Base-by-base conservation (phyloP, 2,113 vertebrate genomes). In the Lota lota region DNA sequence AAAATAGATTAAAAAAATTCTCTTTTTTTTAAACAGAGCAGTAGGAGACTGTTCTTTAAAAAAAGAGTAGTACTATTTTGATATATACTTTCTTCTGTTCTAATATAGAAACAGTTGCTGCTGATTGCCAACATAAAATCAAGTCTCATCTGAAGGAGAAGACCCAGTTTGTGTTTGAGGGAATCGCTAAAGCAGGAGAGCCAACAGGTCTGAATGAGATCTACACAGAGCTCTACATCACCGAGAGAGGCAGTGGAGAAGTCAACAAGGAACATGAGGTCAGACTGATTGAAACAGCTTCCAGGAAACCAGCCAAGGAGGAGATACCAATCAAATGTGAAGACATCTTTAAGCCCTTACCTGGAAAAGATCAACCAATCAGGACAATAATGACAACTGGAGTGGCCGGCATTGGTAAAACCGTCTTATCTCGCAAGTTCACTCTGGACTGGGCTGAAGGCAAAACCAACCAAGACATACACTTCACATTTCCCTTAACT, bases 221-320 rank as follows among this genome's bases (percentile, higher is more conserved):
- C 67, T 69, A 69, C 58, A 69, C 67, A 69, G 67, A 69, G 67
- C 60, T 66, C 63, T 61, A 66, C 58, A 75, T 79, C 68, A 79
- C 69, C 68, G 72, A 71, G 10, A 51, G 50, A 61, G 72, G 22
- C 6, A 33, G 15, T 71, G 54, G 33, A 36, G 36, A 59, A 11
- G 28, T 59, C 22, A 58, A 40, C 22, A 16, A 19, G n/a, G 54
- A 59, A 59, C 28, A 68, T 28, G 19, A 76, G 74, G 16, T 76
- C 59, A 67, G 16, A 76, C 18, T 11, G 53, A 60, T 76, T 19
- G 74, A 76, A 71, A 28, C 16, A 57, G 20, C 60, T 1, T 64
- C 22, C 18, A 67, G 51, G 59, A 63, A 58, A 47, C 20, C 17
- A 64, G 21, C 5, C 7, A 71, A 5, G 63, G 14, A 57, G 18